phyloP scores from a whole-genome alignment of 2,797 vertebrate species.

The Phoeniculus purpureus region DNA sequence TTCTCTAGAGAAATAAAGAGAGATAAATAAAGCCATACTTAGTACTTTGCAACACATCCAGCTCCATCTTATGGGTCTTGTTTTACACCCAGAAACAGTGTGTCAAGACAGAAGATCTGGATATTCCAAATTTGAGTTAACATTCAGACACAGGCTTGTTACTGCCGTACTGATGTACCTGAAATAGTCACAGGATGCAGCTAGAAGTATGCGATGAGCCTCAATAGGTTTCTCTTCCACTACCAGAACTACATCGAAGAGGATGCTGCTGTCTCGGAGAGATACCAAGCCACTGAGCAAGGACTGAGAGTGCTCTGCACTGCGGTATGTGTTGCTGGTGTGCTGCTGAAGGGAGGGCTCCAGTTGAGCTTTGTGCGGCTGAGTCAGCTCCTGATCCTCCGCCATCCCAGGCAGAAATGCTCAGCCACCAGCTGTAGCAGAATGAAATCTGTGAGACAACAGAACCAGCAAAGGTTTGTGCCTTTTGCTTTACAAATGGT shows the following conservation, averaged over 20 bases:
- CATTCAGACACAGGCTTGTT: background rate
- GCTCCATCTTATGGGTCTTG: background rate
- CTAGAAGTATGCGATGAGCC: conserved; percentile 94
- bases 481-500: background rate
- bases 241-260: conserved; percentile 92
- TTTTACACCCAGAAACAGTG: background rate
- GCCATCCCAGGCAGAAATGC: conserved; percentile 79
- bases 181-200: conserved; percentile 96
- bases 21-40: background rate
- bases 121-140: background rate
- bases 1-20: conserved; percentile 14
- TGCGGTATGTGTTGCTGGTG: conserved; percentile 85
- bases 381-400: conserved; percentile 78
- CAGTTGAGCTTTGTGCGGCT: conserved; percentile 57
- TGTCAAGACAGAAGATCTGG: background rate
- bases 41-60: background rate
- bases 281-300: conserved; percentile 88
- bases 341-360: conserved; percentile 71
- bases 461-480: conserved; percentile 22
- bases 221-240: conserved; percentile 90
- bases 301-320: conserved; percentile 85
- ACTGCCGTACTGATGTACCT: conserved; percentile 77
- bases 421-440: conserved; percentile 61
- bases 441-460: conserved; percentile 49
- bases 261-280: conserved; percentile 85